Conservation (phyloP, 2,113 vertebrate genomes). For the Phyllopteryx taeniolatus region DNA sequence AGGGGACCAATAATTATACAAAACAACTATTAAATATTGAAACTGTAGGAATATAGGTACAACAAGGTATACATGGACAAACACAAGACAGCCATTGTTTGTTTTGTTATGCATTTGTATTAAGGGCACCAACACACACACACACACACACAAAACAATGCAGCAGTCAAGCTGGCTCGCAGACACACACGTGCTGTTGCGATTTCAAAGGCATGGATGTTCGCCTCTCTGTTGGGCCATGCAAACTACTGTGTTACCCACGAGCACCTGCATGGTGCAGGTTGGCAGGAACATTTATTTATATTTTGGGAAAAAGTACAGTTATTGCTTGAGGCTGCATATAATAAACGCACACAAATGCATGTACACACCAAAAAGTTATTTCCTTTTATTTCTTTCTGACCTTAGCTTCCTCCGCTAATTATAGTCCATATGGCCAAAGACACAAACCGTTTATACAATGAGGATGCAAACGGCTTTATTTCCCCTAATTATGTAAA, state of each 20-base stretch:
- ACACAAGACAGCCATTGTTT: not conserved
- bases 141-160: not conserved
- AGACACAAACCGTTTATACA: slow-evolving; percentile 6
- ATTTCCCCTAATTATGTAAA: slow-evolving; percentile 31
- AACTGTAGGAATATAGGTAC: not conserved
- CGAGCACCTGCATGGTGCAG: not conserved
- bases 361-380: not conserved
- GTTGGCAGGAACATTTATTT: not conserved
- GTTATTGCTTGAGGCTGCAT: slow-evolving; percentile 1
- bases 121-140: not conserved
- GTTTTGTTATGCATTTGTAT: not conserved
- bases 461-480: slow-evolving; percentile 7
- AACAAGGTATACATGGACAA: not conserved
- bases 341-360: not conserved
- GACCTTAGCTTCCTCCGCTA: slow-evolving; percentile 25
- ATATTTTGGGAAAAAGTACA: slow-evolving; percentile 4
- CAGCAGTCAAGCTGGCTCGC: not conserved
- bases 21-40: too few species aligned
- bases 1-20: not conserved
- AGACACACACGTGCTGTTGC: not conserved
- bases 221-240: not conserved
- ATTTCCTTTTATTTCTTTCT: slow-evolving; percentile 7
- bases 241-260: not conserved
- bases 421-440: slow-evolving; percentile 32
- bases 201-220: not conserved